Evolutionary conservation across 1,140 invertebrate genomes (phyloP).

Genomic region (Neotoxoptera formosana): DNA sequence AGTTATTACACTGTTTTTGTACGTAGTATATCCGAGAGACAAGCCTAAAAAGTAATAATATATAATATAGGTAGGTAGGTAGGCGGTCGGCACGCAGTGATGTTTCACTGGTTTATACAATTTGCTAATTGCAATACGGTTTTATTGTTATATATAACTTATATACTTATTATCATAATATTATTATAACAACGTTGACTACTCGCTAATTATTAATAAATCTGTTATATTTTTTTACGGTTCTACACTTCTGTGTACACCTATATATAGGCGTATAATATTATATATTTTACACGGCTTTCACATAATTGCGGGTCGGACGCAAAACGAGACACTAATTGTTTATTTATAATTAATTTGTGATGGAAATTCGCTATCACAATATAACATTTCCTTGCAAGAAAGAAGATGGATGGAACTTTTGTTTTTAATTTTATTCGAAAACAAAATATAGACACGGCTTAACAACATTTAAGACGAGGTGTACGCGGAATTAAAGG

Average conservation of each 20-base stretch:
- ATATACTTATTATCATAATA: neutral
- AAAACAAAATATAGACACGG: neutral
- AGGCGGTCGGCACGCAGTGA: neutral
- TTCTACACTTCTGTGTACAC: neutral
- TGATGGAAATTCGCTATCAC: neutral
- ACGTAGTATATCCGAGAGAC: neutral
- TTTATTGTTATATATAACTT: neutral
- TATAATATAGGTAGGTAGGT: neutral
- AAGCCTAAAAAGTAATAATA: neutral
- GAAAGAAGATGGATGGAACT: constrained; percentile 2
- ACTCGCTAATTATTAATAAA: neutral
- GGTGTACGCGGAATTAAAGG: neutral
- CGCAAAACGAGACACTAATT: neutral
- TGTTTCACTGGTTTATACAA: neutral
- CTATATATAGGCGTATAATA: too few relatives aligned
- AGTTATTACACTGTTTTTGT: neutral
- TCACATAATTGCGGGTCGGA: neutral
- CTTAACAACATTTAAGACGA: neutral
- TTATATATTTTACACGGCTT: neutral
- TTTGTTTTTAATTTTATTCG: neutral
- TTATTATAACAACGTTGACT: neutral
- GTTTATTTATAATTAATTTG: constrained; percentile 7
- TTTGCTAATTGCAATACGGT: neutral
- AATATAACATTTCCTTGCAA: too few relatives aligned
- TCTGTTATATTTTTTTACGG: neutral